Evolutionary conservation across 2,113 vertebrate species (phyloP).

Genomic region (Bungarus multicinctus): DNA sequence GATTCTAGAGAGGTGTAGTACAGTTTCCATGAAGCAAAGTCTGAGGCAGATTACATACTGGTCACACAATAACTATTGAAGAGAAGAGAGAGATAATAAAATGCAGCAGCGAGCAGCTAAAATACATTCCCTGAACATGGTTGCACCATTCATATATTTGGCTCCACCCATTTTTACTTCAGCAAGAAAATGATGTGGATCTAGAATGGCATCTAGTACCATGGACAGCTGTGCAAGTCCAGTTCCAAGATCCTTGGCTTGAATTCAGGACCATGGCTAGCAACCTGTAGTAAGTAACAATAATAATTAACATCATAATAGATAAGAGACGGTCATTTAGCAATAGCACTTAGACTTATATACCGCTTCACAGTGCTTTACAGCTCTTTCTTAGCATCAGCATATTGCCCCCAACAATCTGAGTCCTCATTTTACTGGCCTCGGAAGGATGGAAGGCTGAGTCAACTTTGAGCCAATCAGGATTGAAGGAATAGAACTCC

Average conservation of each 20-base stretch:
- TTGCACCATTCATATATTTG: not conserved
- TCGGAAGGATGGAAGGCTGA: not conserved
- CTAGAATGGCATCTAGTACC: not conserved
- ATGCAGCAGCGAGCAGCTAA: not conserved
- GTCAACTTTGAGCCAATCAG: not conserved
- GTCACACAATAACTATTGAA: not conserved
- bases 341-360: not conserved
- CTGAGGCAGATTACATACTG: not conserved
- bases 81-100: not conserved
- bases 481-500: not conserved
- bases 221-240: not conserved
- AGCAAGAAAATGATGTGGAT: not conserved
- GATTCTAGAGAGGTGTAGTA: not conserved
- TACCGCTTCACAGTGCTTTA: not conserved
- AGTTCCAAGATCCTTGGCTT: not conserved
- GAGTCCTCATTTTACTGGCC: not conserved
- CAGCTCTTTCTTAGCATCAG: not conserved
- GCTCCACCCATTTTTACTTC: not conserved
- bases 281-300: not conserved
- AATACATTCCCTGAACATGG: not conserved
- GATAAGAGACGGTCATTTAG: not conserved
- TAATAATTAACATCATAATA: not conserved
- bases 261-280: not conserved
- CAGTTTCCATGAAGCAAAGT: not conserved
- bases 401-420: not conserved